Percentiles rank a stretch among this genome's conserved stretches.
These are phyloP conservation scores for Nannospalax galili DNA, from an alignment of 2,113 vertebrate genomes.

Conservation along the genomic window DNA sequence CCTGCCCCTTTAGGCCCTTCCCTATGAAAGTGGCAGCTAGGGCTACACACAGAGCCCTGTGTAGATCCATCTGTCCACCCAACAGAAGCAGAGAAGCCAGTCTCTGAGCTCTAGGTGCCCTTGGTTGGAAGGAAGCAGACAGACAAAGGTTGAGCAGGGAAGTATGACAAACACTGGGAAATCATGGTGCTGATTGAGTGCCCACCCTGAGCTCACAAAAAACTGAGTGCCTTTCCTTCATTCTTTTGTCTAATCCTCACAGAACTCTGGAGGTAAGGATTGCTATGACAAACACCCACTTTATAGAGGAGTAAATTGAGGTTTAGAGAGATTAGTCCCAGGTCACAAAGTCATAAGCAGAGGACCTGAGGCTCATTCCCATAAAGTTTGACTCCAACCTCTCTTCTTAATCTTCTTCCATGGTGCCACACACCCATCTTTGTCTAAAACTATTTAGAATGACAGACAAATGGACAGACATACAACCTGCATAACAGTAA, in stretches of 20 bases:
- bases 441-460: neutral
- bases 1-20: neutral
- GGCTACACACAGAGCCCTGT: fast-evolving
- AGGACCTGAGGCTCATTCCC: neutral
- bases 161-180: neutral
- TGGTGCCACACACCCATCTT: neutral
- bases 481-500: neutral
- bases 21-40: neutral
- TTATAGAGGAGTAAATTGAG: neutral
- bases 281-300: neutral
- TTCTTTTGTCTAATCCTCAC: neutral
- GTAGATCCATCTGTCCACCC: neutral
- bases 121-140: neutral
- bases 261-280: neutral
- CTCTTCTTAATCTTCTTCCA: neutral
- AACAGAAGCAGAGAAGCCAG: neutral
- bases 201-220: neutral
- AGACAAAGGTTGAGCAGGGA: neutral
- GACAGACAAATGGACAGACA: neutral
- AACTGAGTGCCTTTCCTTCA: neutral
- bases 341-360: neutral
- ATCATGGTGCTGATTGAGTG: too few relatives aligned
- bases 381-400: neutral
- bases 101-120: neutral
- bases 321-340: neutral